A percentile compares a stretch with the other conserved stretches of the same genome.
Conservation (phyloP, 2,113 vertebrate species). For the Apodemus sylvaticus region DNA sequence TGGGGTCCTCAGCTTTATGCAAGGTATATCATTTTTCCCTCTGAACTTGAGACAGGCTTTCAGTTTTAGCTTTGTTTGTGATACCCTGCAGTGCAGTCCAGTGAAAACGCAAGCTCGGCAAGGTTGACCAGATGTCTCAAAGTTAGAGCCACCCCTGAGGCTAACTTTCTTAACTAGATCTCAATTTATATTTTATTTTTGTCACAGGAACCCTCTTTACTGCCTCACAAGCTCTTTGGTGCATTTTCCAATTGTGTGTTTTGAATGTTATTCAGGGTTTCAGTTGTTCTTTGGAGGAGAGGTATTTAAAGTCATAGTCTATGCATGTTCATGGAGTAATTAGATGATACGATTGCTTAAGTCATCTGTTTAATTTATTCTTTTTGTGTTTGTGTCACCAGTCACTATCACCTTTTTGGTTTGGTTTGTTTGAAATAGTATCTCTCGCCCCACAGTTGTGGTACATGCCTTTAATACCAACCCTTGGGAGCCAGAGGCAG, state of each 20-base stretch:
- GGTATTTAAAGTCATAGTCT: constrained; percentile 47
- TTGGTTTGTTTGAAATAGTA: background rate
- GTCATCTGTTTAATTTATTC: too few relatives aligned
- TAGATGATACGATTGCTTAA: background rate
- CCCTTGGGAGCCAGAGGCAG: background rate
- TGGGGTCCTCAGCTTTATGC: background rate
- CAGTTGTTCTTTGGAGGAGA: background rate
- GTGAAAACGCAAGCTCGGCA: background rate
- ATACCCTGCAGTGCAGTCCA: background rate
- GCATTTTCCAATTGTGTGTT: constrained; percentile 32
- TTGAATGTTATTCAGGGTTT: constrained; percentile 20
- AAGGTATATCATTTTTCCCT: constrained; percentile 18
- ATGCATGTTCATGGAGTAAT: background rate
- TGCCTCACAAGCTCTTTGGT: background rate
- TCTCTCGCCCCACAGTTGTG: background rate
- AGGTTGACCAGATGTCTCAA: background rate
- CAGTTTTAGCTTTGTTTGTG: background rate
- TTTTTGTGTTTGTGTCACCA: background rate
- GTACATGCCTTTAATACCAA: background rate
- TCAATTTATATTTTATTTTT: constrained; percentile 49
- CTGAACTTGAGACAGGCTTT: background rate
- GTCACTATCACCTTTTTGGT: background rate
- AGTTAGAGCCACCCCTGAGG: background rate
- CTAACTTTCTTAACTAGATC: constrained; percentile 24
- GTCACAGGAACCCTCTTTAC: background rate